Percentiles rank a stretch among this genome's conserved stretches.
Conservation (phyloP, 2,888 invertebrate species). For the Oscheius sp. region DNA sequence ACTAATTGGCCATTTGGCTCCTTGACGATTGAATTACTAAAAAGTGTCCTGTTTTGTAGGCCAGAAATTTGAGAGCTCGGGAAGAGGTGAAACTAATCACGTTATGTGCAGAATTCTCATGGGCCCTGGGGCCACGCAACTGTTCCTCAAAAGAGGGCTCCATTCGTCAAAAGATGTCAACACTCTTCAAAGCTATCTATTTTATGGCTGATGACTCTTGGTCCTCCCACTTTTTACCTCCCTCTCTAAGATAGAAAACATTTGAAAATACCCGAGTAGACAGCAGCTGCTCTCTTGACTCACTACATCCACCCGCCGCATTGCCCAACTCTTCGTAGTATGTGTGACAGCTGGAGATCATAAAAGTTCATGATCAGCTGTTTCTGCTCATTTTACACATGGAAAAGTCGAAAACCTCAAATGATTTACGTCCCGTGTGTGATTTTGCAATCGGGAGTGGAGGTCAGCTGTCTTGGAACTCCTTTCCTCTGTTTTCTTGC, state of each 20-base stretch:
- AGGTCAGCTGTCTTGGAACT: not conserved
- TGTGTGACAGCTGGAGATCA: not conserved
- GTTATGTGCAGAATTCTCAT: too few species aligned
- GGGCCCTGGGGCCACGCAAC: not conserved
- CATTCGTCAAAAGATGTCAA: not conserved
- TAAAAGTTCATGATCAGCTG: slow-evolving; percentile 1
- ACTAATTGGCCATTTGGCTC: too few species aligned
- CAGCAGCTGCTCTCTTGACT: not conserved
- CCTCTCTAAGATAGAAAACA: not conserved
- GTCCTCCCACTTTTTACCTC: not conserved
- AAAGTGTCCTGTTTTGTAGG: too few species aligned
- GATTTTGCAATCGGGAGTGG: not conserved
- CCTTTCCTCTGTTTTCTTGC: not conserved
- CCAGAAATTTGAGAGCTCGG: too few species aligned
- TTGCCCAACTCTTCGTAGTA: not conserved
- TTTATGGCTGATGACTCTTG: not conserved
- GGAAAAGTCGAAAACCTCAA: not conserved
- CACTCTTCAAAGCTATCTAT: not conserved
- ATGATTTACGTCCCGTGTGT: slow-evolving; percentile 11
- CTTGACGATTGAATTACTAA: too few species aligned
- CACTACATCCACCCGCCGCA: not conserved
- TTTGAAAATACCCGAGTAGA: not conserved
- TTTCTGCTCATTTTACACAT: slow-evolving; percentile 11
- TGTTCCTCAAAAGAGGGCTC: not conserved
- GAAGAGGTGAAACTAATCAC: too few species aligned